Conservation (phyloP, 35 echinoderm and acorn worm genomes). For the Lytechinus variegatus region DNA sequence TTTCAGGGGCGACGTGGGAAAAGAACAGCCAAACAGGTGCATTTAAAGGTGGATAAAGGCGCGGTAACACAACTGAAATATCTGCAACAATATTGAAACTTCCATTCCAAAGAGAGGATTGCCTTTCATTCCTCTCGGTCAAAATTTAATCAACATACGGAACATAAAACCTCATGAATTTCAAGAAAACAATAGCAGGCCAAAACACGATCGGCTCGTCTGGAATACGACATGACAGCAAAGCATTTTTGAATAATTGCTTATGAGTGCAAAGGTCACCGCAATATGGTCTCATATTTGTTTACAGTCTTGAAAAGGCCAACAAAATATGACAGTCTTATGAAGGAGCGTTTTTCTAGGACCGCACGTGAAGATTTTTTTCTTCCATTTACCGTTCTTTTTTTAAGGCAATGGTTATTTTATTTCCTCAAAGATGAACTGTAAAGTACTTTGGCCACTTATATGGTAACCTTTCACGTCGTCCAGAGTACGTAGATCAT, state of each 20-base stretch:
- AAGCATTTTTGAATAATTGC: conserved; percentile 33
- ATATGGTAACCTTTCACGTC: conserved; percentile 9
- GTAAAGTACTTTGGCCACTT: conserved; percentile 42
- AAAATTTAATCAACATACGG: background rate
- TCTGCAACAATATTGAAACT: conserved; percentile 5
- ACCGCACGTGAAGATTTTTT: conserved; percentile 20
- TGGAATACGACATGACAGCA: background rate
- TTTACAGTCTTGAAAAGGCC: conserved; percentile 25
- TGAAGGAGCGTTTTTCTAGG: conserved; percentile 28
- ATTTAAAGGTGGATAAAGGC: background rate
- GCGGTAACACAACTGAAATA: background rate
- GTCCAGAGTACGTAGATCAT: background rate
- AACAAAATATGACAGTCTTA: conserved; percentile 16
- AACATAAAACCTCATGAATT: conserved; percentile 14
- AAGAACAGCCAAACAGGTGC: background rate
- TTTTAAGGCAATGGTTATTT: background rate
- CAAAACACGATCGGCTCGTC: background rate
- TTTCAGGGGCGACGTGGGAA: background rate
- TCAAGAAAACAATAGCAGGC: background rate
- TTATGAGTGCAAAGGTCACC: background rate
- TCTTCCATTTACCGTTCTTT: background rate
- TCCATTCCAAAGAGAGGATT: background rate
- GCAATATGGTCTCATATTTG: conserved; percentile 13
- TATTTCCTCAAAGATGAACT: conserved; percentile 7
- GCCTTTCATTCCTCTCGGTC: background rate